These are phyloP conservation scores for Gandaritis pyraliata DNA, from an alignment of 2,888 invertebrate species.

Conservation along the genomic window DNA sequence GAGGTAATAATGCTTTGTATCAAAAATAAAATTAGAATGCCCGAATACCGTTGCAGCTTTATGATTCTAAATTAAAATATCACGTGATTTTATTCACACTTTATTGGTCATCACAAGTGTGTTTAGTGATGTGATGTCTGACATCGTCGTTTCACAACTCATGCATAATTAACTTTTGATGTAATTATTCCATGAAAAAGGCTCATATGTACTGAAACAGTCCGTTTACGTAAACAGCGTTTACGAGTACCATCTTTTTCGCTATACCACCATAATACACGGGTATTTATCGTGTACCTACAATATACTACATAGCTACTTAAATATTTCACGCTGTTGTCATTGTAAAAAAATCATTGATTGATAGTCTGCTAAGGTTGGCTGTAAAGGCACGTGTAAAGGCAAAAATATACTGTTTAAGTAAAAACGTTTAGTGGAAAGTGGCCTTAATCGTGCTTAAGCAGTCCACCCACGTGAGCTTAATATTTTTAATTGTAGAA, in stretches of 20 bases:
- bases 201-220: background rate
- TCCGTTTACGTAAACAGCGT: background rate
- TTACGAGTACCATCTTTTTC: too few species aligned
- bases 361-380: too few species aligned
- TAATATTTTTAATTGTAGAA: constrained; percentile 28
- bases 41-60: background rate
- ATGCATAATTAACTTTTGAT: constrained; percentile 36
- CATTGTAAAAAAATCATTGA: background rate
- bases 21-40: too few species aligned
- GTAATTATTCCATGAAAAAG: constrained; percentile 16
- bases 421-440: background rate
- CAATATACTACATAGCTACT: too few species aligned
- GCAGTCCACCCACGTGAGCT: constrained; percentile 33
- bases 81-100: constrained; percentile 25
- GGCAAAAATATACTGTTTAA: too few species aligned
- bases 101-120: constrained; percentile 28
- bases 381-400: too few species aligned
- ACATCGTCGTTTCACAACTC: constrained; percentile 19
- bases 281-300: too few species aligned
- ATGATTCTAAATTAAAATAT: constrained; percentile 18
- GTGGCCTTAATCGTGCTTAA: constrained; percentile 12
- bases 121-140: constrained; percentile 23
- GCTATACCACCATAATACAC: too few species aligned
- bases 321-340: too few species aligned
- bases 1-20: too few species aligned